phyloP scores from a whole-genome alignment of 2,113 vertebrate species.

The Oncorhynchus tshawytscha region DNA sequence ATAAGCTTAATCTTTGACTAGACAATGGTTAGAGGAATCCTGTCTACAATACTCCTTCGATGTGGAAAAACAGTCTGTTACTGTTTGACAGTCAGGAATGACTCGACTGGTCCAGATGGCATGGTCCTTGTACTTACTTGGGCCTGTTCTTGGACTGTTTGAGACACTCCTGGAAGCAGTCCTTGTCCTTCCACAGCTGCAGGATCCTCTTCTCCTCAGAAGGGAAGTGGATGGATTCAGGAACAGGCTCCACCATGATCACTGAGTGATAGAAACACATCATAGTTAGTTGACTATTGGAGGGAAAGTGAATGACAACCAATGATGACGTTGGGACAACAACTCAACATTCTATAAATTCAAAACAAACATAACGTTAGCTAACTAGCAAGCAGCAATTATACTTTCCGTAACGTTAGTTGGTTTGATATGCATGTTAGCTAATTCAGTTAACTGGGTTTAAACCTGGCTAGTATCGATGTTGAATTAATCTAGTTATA shows the following conservation, averaged over 20 bases:
- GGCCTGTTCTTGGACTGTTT: slow-evolving; percentile 91
- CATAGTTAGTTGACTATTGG: not conserved
- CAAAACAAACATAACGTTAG: not conserved
- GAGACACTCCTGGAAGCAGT: slow-evolving; percentile 92
- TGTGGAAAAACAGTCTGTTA: not conserved
- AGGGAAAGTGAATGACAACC: not conserved
- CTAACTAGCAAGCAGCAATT: not conserved
- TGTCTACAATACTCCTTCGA: too few species aligned
- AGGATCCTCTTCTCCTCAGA: slow-evolving; percentile 89
- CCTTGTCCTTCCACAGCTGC: slow-evolving; percentile 82
- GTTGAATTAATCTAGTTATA: not conserved
- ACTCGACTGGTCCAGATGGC: not conserved
- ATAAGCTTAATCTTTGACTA: not conserved
- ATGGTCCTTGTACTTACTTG: slow-evolving; percentile 73
- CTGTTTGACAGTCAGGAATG: not conserved
- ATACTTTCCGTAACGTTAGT: not conserved
- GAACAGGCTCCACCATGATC: slow-evolving; percentile 87
- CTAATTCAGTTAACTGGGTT: too few species aligned
- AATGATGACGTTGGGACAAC: too few species aligned
- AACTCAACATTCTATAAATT: not conserved
- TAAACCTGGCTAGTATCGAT: too few species aligned
- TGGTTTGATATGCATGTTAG: not conserved
- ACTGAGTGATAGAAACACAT: slow-evolving; percentile 29
- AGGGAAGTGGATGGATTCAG: slow-evolving; percentile 89
- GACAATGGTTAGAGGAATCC: too few species aligned